Evolutionary conservation across 2,888 invertebrate genomes (phyloP).

Genomic region (Polymixis lichenea): DNA sequence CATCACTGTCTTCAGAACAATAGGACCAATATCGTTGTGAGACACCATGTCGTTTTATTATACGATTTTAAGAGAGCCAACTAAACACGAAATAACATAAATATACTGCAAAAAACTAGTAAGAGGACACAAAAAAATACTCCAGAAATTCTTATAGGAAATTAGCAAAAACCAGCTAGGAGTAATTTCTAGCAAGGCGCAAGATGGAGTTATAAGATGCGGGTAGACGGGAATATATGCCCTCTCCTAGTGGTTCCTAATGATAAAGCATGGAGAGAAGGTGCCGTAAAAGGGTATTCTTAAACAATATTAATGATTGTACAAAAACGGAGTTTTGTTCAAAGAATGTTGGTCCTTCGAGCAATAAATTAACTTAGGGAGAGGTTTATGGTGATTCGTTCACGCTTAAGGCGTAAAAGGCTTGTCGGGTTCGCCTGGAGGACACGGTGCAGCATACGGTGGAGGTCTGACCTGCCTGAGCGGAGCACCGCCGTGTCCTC

Average conservation of each 20-base stretch:
- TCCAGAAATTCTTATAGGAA: not conserved
- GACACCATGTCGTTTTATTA: not conserved
- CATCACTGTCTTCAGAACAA: not conserved
- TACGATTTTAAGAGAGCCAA: not conserved
- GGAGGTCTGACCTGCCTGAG: no score
- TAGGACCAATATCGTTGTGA: not conserved
- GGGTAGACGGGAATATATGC: not conserved
- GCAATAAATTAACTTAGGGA: not conserved
- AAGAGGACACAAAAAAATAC: not conserved
- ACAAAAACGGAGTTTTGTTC: not conserved
- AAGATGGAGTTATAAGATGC: not conserved
- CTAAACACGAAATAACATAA: not conserved
- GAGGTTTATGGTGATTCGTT: not conserved
- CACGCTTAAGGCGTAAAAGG: not conserved
- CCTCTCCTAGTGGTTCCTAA: not conserved
- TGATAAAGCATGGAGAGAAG: not conserved
- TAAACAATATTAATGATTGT: constrained; percentile 10
- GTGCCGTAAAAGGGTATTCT: no score
- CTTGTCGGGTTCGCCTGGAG: no score
- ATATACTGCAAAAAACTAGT: not conserved
- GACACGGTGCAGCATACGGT: no score
- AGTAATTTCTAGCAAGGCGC: not conserved
- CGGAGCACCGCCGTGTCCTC: no score
- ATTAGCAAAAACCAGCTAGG: not conserved
- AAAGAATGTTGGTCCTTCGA: not conserved